Conservation (phyloP, 35 echinoderm and acorn worm genomes). For the Apostichopus californicus region DNA sequence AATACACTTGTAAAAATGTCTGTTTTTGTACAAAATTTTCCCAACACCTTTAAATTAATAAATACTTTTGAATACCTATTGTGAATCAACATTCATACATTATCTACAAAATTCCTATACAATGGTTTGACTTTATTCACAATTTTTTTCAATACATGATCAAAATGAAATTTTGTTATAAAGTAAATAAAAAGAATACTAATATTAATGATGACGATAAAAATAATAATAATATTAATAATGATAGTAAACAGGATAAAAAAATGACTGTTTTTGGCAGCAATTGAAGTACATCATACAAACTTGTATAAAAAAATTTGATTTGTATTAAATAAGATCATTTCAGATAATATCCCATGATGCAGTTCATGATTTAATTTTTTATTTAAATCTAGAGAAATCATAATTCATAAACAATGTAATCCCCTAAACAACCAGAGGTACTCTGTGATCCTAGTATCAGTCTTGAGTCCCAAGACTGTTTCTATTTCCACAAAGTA, state of each 20-base stretch:
- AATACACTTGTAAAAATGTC: not conserved
- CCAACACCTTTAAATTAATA: constrained; percentile 16
- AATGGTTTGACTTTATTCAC: constrained; percentile 14
- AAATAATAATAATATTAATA: not conserved
- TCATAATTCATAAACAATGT: not conserved
- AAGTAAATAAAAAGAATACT: not conserved
- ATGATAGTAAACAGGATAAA: constrained; percentile 15
- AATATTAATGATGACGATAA: constrained; percentile 26
- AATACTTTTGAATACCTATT: constrained; percentile 22
- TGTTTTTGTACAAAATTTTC: not conserved
- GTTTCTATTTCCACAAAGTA: too few species aligned
- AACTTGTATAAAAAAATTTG: constrained; percentile 28
- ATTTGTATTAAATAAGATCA: constrained; percentile 42
- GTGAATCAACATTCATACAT: constrained; percentile 5
- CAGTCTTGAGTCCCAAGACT: too few species aligned
- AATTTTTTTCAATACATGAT: not conserved
- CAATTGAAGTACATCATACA: constrained; percentile 30
- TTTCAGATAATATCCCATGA: constrained; percentile 34
- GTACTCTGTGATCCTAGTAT: too few species aligned
- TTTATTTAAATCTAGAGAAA: not conserved
- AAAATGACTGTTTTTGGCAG: constrained; percentile 37
- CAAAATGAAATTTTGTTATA: not conserved
- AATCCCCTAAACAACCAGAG: too few species aligned
- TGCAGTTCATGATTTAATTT: constrained; percentile 4
- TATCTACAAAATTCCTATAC: constrained; percentile 44